Base-by-base conservation (phyloP, 2,797 vertebrate genomes). In the Peromyscus nudipes region DNA sequence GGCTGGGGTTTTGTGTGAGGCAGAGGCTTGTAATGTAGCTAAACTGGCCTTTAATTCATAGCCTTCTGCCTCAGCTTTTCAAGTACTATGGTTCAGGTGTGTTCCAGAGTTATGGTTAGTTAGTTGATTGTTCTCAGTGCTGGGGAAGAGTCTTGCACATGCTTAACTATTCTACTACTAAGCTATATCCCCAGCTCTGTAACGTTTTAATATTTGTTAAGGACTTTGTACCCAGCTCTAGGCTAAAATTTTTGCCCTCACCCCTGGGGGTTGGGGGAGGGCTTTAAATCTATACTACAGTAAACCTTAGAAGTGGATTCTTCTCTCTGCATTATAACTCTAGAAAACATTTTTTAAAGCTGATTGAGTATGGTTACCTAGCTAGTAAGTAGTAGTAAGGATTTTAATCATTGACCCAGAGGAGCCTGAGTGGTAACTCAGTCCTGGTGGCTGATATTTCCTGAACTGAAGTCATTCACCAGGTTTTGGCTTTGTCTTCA, bases 401-500 rank as follows among this genome's bases (percentile, higher is more conserved):
- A 60, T 87, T 95, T 34, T 0, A 75, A 79, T 82, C 40, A 43
- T 55, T 82, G 84, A 77, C 31, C 7, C 40, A 57, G 21, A 40
- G 2, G 60, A 91, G 60, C 31, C 2, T 34, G 55, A 82, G 52
- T 75, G 65, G 65, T 31, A 43, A 37, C n/a, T 73, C 34, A 37
- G 3, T 16, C 37, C 31, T n/a, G 8, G 65, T n/a, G 23, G 19
- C 69, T 73, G n/a, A 23, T 73, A 40, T 93, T 85, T 76, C 60
- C 88, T 34, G 57, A 71, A 60, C 43, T 95, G 81, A 62, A 90
- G 29, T 69, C 12, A 37, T 29, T 90, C 23, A 69, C 25, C 21
- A 23, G 19, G 60, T 49, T 93, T 91, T 93, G 91, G 37, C 31
- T 87, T 94, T 65, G n/a, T 93, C 40, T 90, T 93, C 52, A 83